Percentiles rank a stretch among this genome's conserved stretches.
Conservation (phyloP, 1,140 invertebrate species). For the Zaprionus ornatus region DNA sequence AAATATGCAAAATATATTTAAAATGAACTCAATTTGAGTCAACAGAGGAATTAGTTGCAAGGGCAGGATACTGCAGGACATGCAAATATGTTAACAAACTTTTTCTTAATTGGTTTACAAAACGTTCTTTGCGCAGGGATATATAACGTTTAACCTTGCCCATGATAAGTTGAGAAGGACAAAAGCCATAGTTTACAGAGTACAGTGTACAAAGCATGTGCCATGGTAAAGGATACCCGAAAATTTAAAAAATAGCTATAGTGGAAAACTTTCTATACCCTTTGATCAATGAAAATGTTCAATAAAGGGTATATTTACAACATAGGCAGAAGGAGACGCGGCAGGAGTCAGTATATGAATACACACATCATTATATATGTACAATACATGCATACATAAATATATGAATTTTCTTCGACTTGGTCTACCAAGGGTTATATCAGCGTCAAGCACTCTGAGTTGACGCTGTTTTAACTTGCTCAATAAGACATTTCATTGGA, state of each 20-base stretch:
- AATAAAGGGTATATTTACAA: background rate
- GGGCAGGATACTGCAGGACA: background rate
- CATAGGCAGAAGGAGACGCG: background rate
- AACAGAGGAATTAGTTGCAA: constrained; percentile 4
- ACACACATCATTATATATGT: no score
- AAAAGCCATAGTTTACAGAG: background rate
- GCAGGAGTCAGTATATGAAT: no score
- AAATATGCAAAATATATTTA: constrained; percentile 12
- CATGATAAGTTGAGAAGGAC: background rate
- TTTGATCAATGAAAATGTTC: background rate
- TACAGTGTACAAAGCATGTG: no score
- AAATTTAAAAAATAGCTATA: background rate
- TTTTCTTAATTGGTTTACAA: background rate
- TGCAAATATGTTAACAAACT: constrained; percentile 2
- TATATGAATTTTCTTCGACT: no score
- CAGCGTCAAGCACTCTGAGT: no score
- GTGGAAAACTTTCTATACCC: background rate
- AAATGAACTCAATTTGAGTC: constrained; percentile 32
- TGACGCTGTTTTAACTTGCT: background rate
- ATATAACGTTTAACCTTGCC: background rate
- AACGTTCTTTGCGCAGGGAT: background rate
- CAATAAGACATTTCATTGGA: background rate
- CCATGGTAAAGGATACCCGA: background rate
- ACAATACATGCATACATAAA: no score
- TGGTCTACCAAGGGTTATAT: no score